Evolutionary conservation across 2,797 vertebrate species (phyloP), one percentile per base, ranked within the genome.

Genomic region (Rallus crepitans): DNA sequence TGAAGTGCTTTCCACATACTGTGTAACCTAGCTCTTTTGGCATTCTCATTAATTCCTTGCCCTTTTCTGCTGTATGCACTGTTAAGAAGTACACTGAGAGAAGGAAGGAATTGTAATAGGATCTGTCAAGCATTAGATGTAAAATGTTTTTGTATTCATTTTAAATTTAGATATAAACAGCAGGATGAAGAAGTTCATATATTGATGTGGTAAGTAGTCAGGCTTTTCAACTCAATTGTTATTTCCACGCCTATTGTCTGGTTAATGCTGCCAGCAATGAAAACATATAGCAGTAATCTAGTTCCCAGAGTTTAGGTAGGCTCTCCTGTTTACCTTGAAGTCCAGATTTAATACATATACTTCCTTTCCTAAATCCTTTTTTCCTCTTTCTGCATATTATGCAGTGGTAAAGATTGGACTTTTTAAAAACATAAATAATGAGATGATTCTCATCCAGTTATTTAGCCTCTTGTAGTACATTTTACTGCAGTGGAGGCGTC

Each of bases 1-100:
- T 89, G 94, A 97, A 97, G 97, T 97, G 91, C 95, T 97, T 97
- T 97, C 94, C 94, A 87, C 94, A 82, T 70, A 87, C 76, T 78
- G 77, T 91, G 86, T 84, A 96, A 95, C 87, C 53, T 68, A 91
- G 45, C 45, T 94, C 78, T 90, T 95, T 59, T 86, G 92, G 87
- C 59, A 90, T 94, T 90, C 80, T 89, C 47, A 94, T 94, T 85
- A 96, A 95, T 92, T 96, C 82, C 71, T 89, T 94, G 82, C 35
- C 82, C 71, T 94, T 95, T 91, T 94, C 71, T 95, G 91, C 86
- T 96, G 76, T 94, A 94, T 92, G 87, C 80, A 69, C 82, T 25
- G n/a, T 94, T 97, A 96, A 95, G 83, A 97, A 96, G 81, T 93
- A 86, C 27, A 66, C 59, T 82, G 70, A 91, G 92, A 94, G 37